Evolutionary conservation across 2,113 vertebrate genomes (phyloP), one percentile per base, ranked within the genome.

Genomic region (Prolemur simus): DNA sequence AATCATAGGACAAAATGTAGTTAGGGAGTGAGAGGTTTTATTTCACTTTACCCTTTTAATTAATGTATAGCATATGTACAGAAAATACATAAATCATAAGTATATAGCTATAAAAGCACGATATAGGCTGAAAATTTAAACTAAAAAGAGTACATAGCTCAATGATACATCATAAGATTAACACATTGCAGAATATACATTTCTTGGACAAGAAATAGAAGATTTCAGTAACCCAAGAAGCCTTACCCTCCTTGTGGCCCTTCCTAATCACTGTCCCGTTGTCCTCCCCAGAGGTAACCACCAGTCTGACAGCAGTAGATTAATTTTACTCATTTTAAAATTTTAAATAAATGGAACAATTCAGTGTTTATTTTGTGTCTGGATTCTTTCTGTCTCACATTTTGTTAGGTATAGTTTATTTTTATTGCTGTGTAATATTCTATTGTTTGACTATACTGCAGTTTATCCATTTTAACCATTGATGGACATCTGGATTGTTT

Each of bases 181-280:
- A 63, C 5, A 27, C 42, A 78, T 78, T 91, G 34, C 23, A 54
- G 60, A 94, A 21, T 64, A 34, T 3, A 71, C 7, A 13, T 85
- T 88, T 89, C 60, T 68, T 69, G 49, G n/a, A 87, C 52, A 96
- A 89, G 68, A 92, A 85, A 54, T 94, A 76, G 17, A 58, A 81
- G 84, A 89, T 84, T 77, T 63, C 23, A 80, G 42, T 54, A 71
- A 78, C 9, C 25, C 42, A 23, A 73, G 76, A 87, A 91, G 45
- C 69, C 47, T 64, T 64, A 20, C 10, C 25, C 10, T 96, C 47
- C 11, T 68, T 69, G n/a, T 85, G 8, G 29, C 29, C 71, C 2
- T 8, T 76, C 18, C 3, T 68, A 32, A 47, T 81, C 25, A 47
- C 12, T 82, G 4, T 56, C 25, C n/a, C 3, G 42, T 11, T 84